phyloP scores from a whole-genome alignment of 2,888 invertebrate species.

The Hydropsyche betteni region DNA sequence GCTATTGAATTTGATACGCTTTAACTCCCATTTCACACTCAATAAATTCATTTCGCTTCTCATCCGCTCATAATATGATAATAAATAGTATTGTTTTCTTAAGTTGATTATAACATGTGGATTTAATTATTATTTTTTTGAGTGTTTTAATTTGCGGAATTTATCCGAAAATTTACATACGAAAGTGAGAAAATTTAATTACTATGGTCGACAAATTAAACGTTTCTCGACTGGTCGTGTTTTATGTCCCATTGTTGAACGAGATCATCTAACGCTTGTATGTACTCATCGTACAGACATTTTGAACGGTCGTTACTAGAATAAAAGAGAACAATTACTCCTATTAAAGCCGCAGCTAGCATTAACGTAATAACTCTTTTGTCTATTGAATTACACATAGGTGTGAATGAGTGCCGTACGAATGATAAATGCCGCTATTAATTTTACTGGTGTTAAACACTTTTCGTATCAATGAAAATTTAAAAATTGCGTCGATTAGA shows the following conservation, averaged over 20 bases:
- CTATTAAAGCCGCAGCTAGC: slow-evolving; percentile 3
- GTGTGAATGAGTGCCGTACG: slow-evolving; percentile 7
- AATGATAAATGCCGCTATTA: slow-evolving; percentile 9
- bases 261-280: not conserved
- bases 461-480: too few species aligned
- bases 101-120: slow-evolving; percentile 1
- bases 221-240: not conserved
- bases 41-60: too few species aligned
- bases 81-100: slow-evolving; percentile 8
- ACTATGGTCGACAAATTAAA: too few species aligned
- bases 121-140: not conserved
- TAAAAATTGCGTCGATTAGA: too few species aligned
- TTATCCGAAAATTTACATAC: too few species aligned
- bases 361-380: slow-evolving; percentile 23
- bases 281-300: not conserved
- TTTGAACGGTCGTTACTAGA: not conserved
- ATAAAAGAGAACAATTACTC: slow-evolving; percentile 19
- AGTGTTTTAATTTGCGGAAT: not conserved
- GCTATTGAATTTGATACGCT: too few species aligned
- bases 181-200: too few species aligned
- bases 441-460: not conserved
- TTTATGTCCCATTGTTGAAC: slow-evolving; percentile 20
- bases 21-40: too few species aligned
- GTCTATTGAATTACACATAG: slow-evolving; percentile 12
- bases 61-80: not conserved